Conservation (phyloP, 2,888 invertebrate genomes). For the Pammene aurita region DNA sequence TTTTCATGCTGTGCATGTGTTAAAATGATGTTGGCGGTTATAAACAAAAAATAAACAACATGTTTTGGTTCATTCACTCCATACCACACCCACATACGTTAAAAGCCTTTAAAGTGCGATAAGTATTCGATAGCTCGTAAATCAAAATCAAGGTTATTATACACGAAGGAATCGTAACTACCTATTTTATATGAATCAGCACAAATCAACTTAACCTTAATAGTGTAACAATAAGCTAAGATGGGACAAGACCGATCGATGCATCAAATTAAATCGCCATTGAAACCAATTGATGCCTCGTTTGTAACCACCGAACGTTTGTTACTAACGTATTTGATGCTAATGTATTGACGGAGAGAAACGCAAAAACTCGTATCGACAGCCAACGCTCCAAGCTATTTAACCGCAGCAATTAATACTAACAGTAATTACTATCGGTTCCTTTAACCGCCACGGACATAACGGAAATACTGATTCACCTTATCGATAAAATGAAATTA, state of each 20-base stretch:
- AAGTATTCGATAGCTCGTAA: constrained; percentile 4
- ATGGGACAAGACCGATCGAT: constrained; percentile 56
- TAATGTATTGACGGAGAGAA: constrained; percentile 43
- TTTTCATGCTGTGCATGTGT: neutral
- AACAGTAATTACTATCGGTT: constrained; percentile 42
- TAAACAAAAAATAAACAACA: constrained; percentile 15
- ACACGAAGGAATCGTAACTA: neutral
- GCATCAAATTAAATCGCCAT: constrained; percentile 68
- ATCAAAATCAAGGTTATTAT: constrained; percentile 14
- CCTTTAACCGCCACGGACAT: constrained; percentile 42
- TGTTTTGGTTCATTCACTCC: constrained; percentile 16
- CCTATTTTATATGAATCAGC: constrained; percentile 29
- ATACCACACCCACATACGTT: constrained; percentile 16
- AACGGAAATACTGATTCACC: constrained; percentile 46
- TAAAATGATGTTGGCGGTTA: constrained; percentile 6
- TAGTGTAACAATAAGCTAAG: constrained; percentile 42
- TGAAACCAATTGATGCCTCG: constrained; percentile 64
- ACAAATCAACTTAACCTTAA: constrained; percentile 42
- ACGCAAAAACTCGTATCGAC: constrained; percentile 46
- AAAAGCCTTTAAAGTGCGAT: constrained; percentile 10
- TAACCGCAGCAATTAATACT: constrained; percentile 44
- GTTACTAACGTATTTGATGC: constrained; percentile 44
- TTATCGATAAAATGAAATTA: constrained; percentile 32
- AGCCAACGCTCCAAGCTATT: constrained; percentile 34
- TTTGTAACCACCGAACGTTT: constrained; percentile 49